phyloP scores from a whole-genome alignment of 2,888 invertebrate genomes.

The Lasius fuliginosus region DNA sequence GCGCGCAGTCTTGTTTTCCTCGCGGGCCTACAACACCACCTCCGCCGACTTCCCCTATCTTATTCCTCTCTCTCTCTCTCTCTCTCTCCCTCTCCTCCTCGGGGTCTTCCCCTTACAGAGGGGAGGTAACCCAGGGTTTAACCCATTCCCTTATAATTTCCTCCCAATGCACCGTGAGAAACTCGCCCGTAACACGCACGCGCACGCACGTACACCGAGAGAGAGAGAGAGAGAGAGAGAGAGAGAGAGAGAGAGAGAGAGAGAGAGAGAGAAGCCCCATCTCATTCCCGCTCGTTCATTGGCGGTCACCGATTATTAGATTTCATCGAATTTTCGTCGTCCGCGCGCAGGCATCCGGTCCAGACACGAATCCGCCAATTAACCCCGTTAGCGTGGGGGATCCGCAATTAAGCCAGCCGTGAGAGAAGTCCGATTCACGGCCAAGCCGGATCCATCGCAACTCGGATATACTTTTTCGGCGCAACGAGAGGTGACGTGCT shows the following conservation, averaged over 20 bases:
- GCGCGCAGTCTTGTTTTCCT: constrained; percentile 49
- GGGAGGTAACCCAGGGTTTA: constrained; percentile 80
- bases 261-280: background rate
- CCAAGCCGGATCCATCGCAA: constrained; percentile 23
- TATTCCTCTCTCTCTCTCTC: constrained; percentile 45
- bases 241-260: too few relatives aligned
- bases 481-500: constrained; percentile 1
- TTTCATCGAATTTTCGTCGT: constrained; percentile 79
- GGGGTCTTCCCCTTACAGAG: constrained; percentile 62
- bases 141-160: constrained; percentile 84
- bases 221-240: too few relatives aligned
- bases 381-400: constrained; percentile 68
- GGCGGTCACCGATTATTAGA: constrained; percentile 79
- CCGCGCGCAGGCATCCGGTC: constrained; percentile 60
- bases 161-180: constrained; percentile 85
- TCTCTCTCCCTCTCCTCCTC: constrained; percentile 50
- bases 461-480: constrained; percentile 31
- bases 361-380: constrained; percentile 68
- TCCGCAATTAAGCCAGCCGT: constrained; percentile 70
- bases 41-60: constrained; percentile 52
- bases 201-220: constrained; percentile 67
- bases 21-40: constrained; percentile 13
- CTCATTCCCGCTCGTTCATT: constrained; percentile 53
- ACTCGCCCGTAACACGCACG: constrained; percentile 84
- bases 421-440: constrained; percentile 67